Base-by-base conservation (phyloP, 2,113 vertebrate species). In the Cheilinus undulatus region DNA sequence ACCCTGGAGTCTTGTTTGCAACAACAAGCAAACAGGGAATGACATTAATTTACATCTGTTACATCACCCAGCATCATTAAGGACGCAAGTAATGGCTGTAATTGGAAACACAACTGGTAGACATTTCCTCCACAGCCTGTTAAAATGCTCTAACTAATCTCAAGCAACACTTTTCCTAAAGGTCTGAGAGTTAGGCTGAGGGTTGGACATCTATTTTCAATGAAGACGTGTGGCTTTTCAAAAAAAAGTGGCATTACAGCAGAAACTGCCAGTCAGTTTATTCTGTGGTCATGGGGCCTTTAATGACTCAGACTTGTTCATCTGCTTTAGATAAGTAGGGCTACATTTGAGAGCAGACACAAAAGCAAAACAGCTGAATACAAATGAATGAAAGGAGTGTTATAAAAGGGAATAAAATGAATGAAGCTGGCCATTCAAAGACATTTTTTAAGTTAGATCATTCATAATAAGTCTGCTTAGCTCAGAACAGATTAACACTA, bases 1-100 rank as follows among this genome's bases (percentile, higher is more conserved):
- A 72, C 83, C 83, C 51, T 50, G 67, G 73, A 67, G 60, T 43
- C 27, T 34, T 42, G 32, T 43, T 72, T 64, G 49, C 5, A 49
- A 81, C 68, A 62, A 52, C 32, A 74, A 58, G 27, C 12, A 6
- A 19, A 36, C 28, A 50, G 63, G 42, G 7, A 57, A 28, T 24
- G 20, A 64, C 36, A 57, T 64, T 59, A 1, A 10, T 42, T 42
- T 61, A 52, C 28, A 68, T 67, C 14, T 46, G 45, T 49, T 59
- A 26, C 58, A 69, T 69, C 56, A 82, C 51, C 26, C 66, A 5
- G 24, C 15, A 50, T 62, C 42, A 69, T 71, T 63, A 52, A 73
- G 51, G 60, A 68, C 26, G 14, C 1, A 45, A 42, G 28, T 23
- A 45, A 73, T 17, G 62, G n/a, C 46, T 75, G 26, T 27, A 78